These are phyloP conservation scores for Madoqua kirkii DNA, from an alignment of 2,113 vertebrate species.

Conservation along the genomic window DNA sequence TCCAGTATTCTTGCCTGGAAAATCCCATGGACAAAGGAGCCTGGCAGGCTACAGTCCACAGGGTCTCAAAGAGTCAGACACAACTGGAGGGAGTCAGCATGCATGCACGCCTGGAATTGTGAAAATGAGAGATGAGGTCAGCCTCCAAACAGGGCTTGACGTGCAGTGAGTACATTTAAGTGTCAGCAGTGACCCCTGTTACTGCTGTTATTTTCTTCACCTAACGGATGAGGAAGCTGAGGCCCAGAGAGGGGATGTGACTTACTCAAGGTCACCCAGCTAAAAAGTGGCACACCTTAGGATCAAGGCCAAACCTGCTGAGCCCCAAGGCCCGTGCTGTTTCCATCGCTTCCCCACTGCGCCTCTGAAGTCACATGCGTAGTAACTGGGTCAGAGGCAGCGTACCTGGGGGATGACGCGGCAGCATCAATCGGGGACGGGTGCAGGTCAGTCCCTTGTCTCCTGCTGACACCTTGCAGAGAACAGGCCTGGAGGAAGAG, in stretches of 20 bases:
- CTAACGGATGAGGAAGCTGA: neutral
- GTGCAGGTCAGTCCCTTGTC: neutral
- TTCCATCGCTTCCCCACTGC: neutral
- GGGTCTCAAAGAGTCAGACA: neutral
- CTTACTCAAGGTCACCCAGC: constrained; percentile 33
- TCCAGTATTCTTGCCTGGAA: neutral
- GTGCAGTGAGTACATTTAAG: neutral
- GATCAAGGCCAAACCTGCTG: constrained; percentile 12
- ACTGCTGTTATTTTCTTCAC: neutral
- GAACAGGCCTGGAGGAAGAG: neutral
- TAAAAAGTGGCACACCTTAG: neutral
- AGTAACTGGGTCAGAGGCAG: constrained; percentile 47
- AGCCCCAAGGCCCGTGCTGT: neutral
- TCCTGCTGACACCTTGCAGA: neutral
- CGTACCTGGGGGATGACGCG: neutral
- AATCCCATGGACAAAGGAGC: neutral
- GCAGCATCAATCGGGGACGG: neutral
- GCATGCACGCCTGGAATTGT: neutral
- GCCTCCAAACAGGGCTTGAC: neutral
- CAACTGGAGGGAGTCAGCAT: neutral
- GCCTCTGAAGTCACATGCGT: neutral
- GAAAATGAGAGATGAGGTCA: neutral
- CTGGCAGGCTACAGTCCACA: neutral
- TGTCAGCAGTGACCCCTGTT: neutral
- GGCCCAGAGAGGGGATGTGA: neutral